Evolutionary conservation across 23 tunicate genomes (phyloP).

Genomic region (Styela clava): DNA sequence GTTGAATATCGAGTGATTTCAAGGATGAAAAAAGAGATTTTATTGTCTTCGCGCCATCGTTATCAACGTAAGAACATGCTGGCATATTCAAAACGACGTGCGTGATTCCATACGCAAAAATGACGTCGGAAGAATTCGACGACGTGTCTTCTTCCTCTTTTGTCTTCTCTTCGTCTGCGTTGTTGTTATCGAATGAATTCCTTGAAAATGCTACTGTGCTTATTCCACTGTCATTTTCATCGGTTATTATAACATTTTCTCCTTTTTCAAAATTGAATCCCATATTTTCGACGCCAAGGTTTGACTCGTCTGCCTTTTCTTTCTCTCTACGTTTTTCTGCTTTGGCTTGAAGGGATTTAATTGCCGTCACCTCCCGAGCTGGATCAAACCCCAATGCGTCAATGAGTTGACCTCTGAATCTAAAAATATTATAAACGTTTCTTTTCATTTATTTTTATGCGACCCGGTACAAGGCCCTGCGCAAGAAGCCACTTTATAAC

Average conservation of each 20-base stretch:
- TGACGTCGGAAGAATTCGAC: neutral
- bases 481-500: no score
- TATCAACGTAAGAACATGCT: conserved; percentile 65
- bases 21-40: conserved; percentile 4
- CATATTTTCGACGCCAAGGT: neutral
- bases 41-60: conserved; percentile 69
- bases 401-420: conserved; percentile 2
- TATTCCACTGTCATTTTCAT: conserved; percentile 7
- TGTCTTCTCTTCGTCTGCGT: neutral
- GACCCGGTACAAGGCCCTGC: no score
- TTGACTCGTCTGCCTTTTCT: neutral
- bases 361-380: conserved; percentile 17
- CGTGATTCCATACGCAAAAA: neutral
- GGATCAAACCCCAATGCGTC: conserved; percentile 48
- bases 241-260: neutral
- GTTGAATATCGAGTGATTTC: neutral
- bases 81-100: conserved; percentile 47
- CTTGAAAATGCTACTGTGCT: neutral
- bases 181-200: neutral
- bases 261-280: neutral
- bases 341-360: conserved; percentile 32
- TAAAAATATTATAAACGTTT: neutral
- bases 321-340: neutral
- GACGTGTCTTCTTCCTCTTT: neutral
- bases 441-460: no score